phyloP scores from a whole-genome alignment of 2,797 vertebrate genomes.

The Falco rusticolus region DNA sequence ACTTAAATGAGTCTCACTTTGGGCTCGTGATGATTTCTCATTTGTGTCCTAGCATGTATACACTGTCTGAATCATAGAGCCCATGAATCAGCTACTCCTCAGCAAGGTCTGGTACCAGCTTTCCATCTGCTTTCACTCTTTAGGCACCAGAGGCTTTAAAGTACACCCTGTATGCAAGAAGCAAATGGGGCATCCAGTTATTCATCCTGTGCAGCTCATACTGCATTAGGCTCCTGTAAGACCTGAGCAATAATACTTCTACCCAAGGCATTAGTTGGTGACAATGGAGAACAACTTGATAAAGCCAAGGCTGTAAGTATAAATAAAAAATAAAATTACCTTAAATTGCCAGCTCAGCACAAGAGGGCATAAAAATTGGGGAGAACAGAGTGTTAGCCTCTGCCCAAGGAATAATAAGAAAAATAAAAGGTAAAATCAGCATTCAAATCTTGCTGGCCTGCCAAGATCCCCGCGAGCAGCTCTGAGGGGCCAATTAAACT shows the following conservation, averaged over 20 bases:
- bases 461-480: not conserved
- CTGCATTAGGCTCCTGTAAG: not conserved
- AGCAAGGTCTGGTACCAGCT: not conserved
- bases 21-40: not conserved
- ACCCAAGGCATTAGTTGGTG: not conserved
- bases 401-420: slow-evolving; percentile 3
- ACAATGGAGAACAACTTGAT: not conserved
- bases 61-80: not conserved
- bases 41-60: not conserved
- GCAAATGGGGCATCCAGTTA: not conserved
- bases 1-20: not conserved
- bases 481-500: slow-evolving; percentile 25
- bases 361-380: not conserved
- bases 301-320: slow-evolving; percentile 14
- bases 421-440: slow-evolving; percentile 1
- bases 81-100: not conserved
- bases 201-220: not conserved
- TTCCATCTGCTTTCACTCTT: not conserved
- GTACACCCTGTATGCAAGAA: not conserved
- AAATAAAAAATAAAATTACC: slow-evolving; percentile 64
- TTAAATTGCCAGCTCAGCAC: slow-evolving; percentile 75
- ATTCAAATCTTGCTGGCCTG: slow-evolving; percentile 71
- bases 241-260: not conserved
- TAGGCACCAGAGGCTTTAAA: not conserved
- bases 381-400: not conserved